Percentiles rank a stretch among this genome's conserved stretches.
phyloP scores from a whole-genome alignment of 2,888 invertebrate species.

The Ophraella communa region DNA sequence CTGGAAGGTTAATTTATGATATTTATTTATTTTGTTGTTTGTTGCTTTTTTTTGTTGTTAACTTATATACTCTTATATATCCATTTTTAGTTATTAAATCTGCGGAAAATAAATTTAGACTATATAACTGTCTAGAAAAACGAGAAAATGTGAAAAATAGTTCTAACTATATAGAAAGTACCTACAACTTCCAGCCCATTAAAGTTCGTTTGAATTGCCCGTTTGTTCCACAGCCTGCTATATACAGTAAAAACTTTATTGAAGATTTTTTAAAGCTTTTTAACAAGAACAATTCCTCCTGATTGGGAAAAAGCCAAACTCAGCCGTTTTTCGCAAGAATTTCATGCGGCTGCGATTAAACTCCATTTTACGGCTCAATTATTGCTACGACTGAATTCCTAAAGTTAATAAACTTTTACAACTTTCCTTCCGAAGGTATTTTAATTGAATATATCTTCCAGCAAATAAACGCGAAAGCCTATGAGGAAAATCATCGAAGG shows the following conservation, averaged over 20 bases:
- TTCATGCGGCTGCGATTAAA: constrained; percentile 35
- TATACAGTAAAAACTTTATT: constrained; percentile 2
- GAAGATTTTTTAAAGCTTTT: constrained; percentile 11
- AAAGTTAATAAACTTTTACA: constrained; percentile 38
- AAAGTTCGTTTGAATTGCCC: neutral
- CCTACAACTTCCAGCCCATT: neutral
- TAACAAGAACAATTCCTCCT: constrained; percentile 22
- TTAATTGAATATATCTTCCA: constrained; percentile 32
- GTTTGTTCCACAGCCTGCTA: neutral
- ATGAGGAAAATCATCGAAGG: neutral
- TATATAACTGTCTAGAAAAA: too few relatives aligned
- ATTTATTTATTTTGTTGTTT: too few relatives aligned
- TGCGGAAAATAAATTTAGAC: too few relatives aligned
- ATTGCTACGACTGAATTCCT: constrained; percentile 34
- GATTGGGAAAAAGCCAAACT: constrained; percentile 22
- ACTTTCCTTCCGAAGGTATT: constrained; percentile 30
- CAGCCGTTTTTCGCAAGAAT: constrained; percentile 33
- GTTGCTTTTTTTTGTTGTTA: too few relatives aligned
- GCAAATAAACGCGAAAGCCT: neutral
- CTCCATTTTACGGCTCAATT: constrained; percentile 38
- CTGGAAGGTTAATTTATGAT: too few relatives aligned
- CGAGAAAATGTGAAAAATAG: too few relatives aligned
- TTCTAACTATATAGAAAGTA: too few relatives aligned
- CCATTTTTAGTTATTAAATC: too few relatives aligned
- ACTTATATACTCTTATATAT: too few relatives aligned